Base-by-base conservation (phyloP, 37 sponge, comb jelly and placozoan species). In the Halichondria panicea region DNA sequence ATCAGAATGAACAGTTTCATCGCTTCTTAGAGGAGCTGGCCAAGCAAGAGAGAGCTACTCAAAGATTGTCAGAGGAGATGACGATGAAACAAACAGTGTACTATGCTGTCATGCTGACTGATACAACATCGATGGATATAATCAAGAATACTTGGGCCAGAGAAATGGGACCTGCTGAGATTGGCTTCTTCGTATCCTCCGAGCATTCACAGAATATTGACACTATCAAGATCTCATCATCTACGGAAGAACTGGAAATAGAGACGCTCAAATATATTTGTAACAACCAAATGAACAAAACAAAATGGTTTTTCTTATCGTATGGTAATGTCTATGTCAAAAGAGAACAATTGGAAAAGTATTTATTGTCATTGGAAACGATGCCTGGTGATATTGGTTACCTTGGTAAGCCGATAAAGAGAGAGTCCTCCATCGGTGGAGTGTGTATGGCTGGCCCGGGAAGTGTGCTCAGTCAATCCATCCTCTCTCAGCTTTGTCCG, bases 401-500 rank as follows among this genome's bases (percentile, higher is more conserved):
- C 39, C 46, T 71, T 21, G 81, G 70, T n/a, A 60, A 58, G 24
- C 70, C 64, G 6, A 9, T 35, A 36, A 65, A 63, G 5, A 37
- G 50, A 21, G 75, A 61, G 27, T 35, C 48, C 6, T 35, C 48
- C 6, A 33, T 59, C 2, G 61, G 59, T 4, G 36, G 69, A 40
- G 69, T 44, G 42, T 80, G 81, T 31, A 45, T 80, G 40, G 25
- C 55, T 24, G 71, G 71, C 35, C 62, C 81, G 31, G 81, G 81
- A n/a, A 80, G n/a, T 30, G 38, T 80, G 22, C 52, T 80, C 37
- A 80, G 81, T 43, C 37, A 80, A 50, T 32, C 25, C 27, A 31
- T 46, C 21, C 50, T 80, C 1, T 12, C 13, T 15, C 62, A 43
- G 28, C 13, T 80, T n/a, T 80, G 81, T 34, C 53, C 70, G 11